Evolutionary conservation across 2,888 invertebrate species (phyloP).

Genomic region (Nymphalis polychloros): DNA sequence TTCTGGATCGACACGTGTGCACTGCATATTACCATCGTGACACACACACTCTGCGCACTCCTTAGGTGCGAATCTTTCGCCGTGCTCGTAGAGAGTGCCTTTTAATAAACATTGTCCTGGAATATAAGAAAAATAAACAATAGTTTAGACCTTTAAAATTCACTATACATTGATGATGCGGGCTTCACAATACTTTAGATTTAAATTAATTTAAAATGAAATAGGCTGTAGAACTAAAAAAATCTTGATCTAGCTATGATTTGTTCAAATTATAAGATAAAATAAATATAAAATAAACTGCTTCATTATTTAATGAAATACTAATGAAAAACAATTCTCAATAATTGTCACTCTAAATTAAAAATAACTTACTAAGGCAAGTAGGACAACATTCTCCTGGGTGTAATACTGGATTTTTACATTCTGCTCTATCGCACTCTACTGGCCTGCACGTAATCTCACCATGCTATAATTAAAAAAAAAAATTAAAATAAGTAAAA

Average conservation of each 20-base stretch:
- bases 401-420: constrained; percentile 90
- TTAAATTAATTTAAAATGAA: too few species aligned
- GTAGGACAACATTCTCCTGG: constrained; percentile 92
- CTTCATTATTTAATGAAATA: too few species aligned
- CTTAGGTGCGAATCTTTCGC: constrained; percentile 86
- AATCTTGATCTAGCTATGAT: too few species aligned
- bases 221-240: too few species aligned
- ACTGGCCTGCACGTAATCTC: constrained; percentile 91
- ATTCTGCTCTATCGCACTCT: constrained; percentile 88
- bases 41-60: constrained; percentile 92
- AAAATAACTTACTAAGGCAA: constrained; percentile 87
- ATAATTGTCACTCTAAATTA: constrained; percentile 1
- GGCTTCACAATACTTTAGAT: too few species aligned
- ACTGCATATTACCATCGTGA: constrained; percentile 90
- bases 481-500: constrained; percentile 2
- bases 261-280: too few species aligned
- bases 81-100: constrained; percentile 89
- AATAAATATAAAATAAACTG: too few species aligned
- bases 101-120: constrained; percentile 87
- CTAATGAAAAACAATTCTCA: not conserved
- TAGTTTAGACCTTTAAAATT: too few species aligned
- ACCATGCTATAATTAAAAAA: constrained; percentile 84
- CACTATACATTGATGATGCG: too few species aligned
- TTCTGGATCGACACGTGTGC: constrained; percentile 86
- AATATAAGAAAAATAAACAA: not conserved